Base-by-base conservation (phyloP, 1,140 invertebrate genomes). In the Solen grandis region DNA sequence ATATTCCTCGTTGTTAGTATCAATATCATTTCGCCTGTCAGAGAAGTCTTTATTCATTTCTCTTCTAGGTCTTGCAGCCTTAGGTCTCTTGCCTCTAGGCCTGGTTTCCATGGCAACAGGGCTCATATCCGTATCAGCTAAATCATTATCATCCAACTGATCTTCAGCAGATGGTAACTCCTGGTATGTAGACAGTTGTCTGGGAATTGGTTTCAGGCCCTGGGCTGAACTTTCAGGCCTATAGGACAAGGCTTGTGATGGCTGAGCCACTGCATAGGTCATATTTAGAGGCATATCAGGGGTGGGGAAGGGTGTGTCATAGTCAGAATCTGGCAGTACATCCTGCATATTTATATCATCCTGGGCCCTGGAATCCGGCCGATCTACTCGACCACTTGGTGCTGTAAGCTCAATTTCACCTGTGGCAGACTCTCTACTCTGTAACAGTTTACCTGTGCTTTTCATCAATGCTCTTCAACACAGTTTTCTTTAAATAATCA, bases 21-120 rank as follows among this genome's bases (percentile, higher is more conserved):
- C 19, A 10, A 8, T 19, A 46, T 46, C 41, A 10, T 10, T 46
- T 10, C 8, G 19, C 19, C 8, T 19, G 8, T 46, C 19, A 8
- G 8, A 19, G 19, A 46, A 10, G 19, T 46, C 41, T 10, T 46
- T 46, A 46, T 27, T 60, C 16, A 14, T 16, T 60, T 46, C n/a
- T 25, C 73, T 31, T 63, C 62, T 63, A 2, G 25, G 46, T 27
- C 46, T 29, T n/a, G 73, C 73, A 54, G 60, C 73, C 25, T 65
- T 76, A 10, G 73, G 73, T 76, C 73, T 52, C 10, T 63, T 66
- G 52, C 27, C 35, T 27, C 31, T 63, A 29, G 38, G 36, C 27
- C 29, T 35, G 25, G 19, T 57, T 1, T n/a, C 19, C 8, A 10
- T 41, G 5, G 25, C 10, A 38, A 8, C 33, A 19, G 13, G 54